Percentiles rank a stretch among this genome's conserved stretches.
Evolutionary conservation across 2,797 vertebrate species (phyloP).

Genomic region (Thalassophryne amazonica): DNA sequence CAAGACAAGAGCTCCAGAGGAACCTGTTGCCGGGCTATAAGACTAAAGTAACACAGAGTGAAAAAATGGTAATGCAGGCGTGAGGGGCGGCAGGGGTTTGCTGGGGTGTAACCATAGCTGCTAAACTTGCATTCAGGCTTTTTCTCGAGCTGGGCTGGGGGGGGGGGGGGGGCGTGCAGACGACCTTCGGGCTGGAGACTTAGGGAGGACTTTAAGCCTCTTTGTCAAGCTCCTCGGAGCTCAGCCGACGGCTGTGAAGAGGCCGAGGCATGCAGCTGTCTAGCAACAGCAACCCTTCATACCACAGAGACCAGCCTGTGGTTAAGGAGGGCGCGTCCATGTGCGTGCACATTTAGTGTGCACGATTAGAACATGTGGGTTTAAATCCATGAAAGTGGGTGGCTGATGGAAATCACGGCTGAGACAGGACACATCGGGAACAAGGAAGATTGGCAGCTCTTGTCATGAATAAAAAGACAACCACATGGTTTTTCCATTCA

Average conservation of each 20-base stretch:
- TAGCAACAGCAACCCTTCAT: slow-evolving; percentile 79
- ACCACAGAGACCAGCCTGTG: slow-evolving; percentile 70
- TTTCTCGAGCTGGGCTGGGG: slow-evolving; percentile 62
- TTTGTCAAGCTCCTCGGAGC: slow-evolving; percentile 74
- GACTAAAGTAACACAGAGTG: slow-evolving; percentile 60
- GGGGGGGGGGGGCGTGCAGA: slow-evolving; percentile 68
- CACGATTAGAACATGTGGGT: slow-evolving; percentile 45
- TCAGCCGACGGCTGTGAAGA: slow-evolving; percentile 74
- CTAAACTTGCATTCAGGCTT: slow-evolving; percentile 74
- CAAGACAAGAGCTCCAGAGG: slow-evolving; percentile 61
- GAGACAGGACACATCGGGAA: slow-evolving; percentile 44
- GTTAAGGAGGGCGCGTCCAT: slow-evolving; percentile 53
- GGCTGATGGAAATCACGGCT: slow-evolving; percentile 45
- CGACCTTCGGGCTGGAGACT: slow-evolving; percentile 71
- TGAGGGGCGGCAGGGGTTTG: slow-evolving; percentile 61
- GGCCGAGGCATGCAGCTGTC: slow-evolving; percentile 80
- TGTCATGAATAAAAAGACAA: neutral
- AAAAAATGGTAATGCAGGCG: slow-evolving; percentile 71
- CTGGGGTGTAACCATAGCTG: slow-evolving; percentile 77
- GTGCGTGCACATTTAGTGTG: slow-evolving; percentile 36
- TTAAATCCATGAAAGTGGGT: slow-evolving; percentile 51
- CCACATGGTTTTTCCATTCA: neutral
- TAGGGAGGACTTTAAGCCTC: slow-evolving; percentile 78
- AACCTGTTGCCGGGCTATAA: slow-evolving; percentile 76
- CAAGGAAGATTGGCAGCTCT: neutral